Conservation (phyloP, 1,140 invertebrate genomes). For the Vanessa atalanta region DNA sequence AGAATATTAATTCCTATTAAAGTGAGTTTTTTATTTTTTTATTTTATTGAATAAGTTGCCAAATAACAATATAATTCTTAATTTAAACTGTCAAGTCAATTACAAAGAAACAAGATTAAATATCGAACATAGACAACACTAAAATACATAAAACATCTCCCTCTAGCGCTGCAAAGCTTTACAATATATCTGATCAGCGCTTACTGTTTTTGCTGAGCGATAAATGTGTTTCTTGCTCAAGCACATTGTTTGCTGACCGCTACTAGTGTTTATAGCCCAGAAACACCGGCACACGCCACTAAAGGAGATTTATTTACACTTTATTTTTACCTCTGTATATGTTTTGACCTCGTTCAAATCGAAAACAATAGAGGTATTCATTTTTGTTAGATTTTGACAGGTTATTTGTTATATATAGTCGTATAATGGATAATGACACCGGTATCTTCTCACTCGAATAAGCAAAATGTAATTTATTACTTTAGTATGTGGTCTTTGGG, state of each 20-base stretch:
- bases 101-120: neutral
- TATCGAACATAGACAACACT: neutral
- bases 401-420: neutral
- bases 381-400: neutral
- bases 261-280: constrained; percentile 45
- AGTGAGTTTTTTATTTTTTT: too few species aligned
- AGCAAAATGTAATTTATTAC: constrained; percentile 1
- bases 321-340: constrained; percentile 20
- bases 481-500: neutral
- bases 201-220: constrained; percentile 25
- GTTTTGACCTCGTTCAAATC: constrained; percentile 8
- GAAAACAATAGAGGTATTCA: constrained; percentile 12
- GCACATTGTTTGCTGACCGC: constrained; percentile 42
- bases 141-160: constrained; percentile 7
- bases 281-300: constrained; percentile 40
- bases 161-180: neutral
- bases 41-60: too few species aligned
- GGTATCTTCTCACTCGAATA: neutral
- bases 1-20: too few species aligned
- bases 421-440: neutral
- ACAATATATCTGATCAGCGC: constrained; percentile 24
- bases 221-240: constrained; percentile 30
- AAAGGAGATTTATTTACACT: constrained; percentile 50
- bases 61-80: too few species aligned
- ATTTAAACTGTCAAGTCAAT: neutral